phyloP scores from a whole-genome alignment of 1,140 invertebrate genomes.

The Cephus cinctus region DNA sequence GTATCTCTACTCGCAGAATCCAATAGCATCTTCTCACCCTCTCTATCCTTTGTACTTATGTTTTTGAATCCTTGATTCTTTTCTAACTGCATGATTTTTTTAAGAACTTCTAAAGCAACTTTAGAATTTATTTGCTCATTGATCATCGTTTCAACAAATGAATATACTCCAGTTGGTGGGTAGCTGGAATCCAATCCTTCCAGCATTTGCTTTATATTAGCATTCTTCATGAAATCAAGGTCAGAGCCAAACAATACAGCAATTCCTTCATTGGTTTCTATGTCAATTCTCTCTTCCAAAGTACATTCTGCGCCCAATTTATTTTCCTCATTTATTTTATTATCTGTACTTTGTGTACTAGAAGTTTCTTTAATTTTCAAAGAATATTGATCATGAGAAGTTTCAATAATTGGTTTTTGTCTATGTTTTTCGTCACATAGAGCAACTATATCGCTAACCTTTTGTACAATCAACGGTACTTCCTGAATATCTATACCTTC shows the following conservation, averaged over 20 bases:
- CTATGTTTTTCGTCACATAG: constrained; percentile 15
- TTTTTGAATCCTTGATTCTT: constrained; percentile 38
- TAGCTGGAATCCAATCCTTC: constrained; percentile 41
- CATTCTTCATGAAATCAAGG: constrained; percentile 34
- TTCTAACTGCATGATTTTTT: constrained; percentile 58
- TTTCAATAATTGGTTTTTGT: background rate
- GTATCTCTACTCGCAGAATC: constrained; percentile 30
- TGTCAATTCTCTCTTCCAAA: constrained; percentile 20
- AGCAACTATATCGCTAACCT: constrained; percentile 39
- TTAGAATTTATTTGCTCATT: constrained; percentile 55
- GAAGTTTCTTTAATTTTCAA: constrained; percentile 6
- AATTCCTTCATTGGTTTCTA: constrained; percentile 36
- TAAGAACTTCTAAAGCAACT: constrained; percentile 56
- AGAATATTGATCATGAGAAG: background rate
- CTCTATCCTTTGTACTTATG: constrained; percentile 27
- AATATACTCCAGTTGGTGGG: constrained; percentile 34
- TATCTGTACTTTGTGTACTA: constrained; percentile 9
- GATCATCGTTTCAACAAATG: constrained; percentile 50
- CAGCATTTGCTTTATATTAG: constrained; percentile 45
- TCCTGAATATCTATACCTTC: constrained; percentile 69
- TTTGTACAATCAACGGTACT: constrained; percentile 66
- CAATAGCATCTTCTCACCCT: background rate
- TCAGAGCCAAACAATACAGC: constrained; percentile 34
- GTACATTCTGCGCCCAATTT: background rate
- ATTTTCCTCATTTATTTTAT: constrained; percentile 9